Evolutionary conservation across 2,888 invertebrate genomes (phyloP), one percentile per base, ranked within the genome.

Genomic region (Archaeoteleia sp.): DNA sequence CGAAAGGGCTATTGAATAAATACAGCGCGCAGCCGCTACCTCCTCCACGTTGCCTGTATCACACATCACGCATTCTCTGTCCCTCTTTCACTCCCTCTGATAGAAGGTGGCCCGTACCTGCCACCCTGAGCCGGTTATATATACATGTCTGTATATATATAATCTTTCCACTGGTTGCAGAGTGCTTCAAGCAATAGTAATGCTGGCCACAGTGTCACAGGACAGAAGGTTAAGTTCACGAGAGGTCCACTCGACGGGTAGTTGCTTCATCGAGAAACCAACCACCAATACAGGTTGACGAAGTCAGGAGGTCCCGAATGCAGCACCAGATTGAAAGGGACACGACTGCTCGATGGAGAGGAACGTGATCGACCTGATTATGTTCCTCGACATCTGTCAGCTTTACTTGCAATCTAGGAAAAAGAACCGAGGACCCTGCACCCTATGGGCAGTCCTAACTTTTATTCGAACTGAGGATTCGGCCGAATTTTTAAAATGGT

Each of bases 341-440:
- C 43, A 14, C n/a, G 29, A 14, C 5, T 35, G 23, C 55, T 40
- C 45, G 54, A 66, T 70, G 68, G 67, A 51, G 67, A 70, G 57
- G 53, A 75, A 70, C 67, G 76, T 81, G 66, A 63, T 83, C 45
- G 81, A 83, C 61, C 76, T 82, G 42, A 79, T 82, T 61, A 75
- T 72, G 72, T 83, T 78, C 70, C 78, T 83, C 63, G 82, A 83
- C 63, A 72, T 82, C 42, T 83, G 82, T 72, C 81, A 80, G 54
- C 39, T 80, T 6, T 83, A 82, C 53, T 73, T 83, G 3, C 65
- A 70, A 43, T 57, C 63, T 1, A 74, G 68, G 20, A 76, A 72
- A 13, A 74, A 74, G 43, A 73, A 74, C 7, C 73, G 75, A n/a
- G 74, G 71, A 34, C 70, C 79, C 15, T 78, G 76, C 51, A 80